Evolutionary conservation across 2,888 invertebrate species (phyloP), one percentile per base, ranked within the genome.

Genomic region (Catocala fraxini): DNA sequence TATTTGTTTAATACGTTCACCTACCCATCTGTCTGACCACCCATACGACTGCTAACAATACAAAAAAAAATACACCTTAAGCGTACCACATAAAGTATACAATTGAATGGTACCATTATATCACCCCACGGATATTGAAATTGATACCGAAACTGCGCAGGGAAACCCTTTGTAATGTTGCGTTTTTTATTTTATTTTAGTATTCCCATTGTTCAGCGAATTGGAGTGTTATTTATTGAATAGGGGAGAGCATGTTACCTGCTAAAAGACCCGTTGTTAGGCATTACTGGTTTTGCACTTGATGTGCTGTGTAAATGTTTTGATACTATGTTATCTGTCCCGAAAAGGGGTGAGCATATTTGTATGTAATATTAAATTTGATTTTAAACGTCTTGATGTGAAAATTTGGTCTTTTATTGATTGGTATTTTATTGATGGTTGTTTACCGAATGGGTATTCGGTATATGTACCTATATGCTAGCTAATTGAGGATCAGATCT

Each of bases 111-210:
- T 51, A 7, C 25, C 7, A 0, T 46, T 10, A 12, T 41, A 55
- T 53, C 61, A 55, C 67, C 63, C 59, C 55, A 55, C 69, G 70
- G 68, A 65, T 70, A 67, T 75, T 65, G 63, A 70, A 74, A 72
- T 63, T 72, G 77, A 74, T 68, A 68, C 68, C 56, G 54, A 63
- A 71, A 48, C 51, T 35, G 55, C 25, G 56, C 49, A 56, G 54
- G 53, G 56, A 71, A 43, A 66, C 62, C 73, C 63, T 75, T 72
- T 73, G 63, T 63, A 59, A 54, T 51, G 63, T 65, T 57, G 60
- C 65, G 25, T 25, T 41, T 59, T 59, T 64, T 49, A 43, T 56
- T 59, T 11, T 34, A 62, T 59, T 58, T 63, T 57, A 63, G 59
- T 55, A 59, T 47, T 55, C 7, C 59, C 41, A 39, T 65, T 69